A percentile compares a stretch with the other conserved stretches of the same genome.
phyloP scores from a whole-genome alignment of 2,888 invertebrate genomes.

The Conchocele bisecta region DNA sequence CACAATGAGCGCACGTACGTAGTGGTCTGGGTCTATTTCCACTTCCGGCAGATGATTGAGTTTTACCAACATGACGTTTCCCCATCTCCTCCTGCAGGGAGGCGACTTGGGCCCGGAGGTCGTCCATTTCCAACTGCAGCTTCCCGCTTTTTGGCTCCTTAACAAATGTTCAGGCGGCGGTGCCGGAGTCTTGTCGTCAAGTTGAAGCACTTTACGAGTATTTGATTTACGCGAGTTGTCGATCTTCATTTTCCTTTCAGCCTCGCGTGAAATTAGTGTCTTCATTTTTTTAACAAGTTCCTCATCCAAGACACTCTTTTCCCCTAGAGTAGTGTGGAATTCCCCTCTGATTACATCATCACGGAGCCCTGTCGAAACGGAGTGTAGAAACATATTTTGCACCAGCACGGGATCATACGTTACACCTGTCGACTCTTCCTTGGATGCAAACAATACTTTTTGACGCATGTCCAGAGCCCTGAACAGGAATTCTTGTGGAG shows the following conservation, averaged over 20 bases:
- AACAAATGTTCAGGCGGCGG: too few relatives aligned
- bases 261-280: background rate
- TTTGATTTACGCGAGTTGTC: too few relatives aligned
- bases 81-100: background rate
- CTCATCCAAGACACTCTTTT: background rate
- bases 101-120: background rate
- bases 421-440: background rate
- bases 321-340: background rate
- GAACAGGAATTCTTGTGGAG: slow-evolving; percentile 15
- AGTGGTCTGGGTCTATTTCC: background rate
- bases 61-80: too few relatives aligned
- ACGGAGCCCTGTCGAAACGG: slow-evolving; percentile 9
- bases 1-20: background rate
- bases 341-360: slow-evolving; percentile 8
- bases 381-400: slow-evolving; percentile 5
- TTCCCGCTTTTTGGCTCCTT: too few relatives aligned
- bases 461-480: slow-evolving; percentile 18
- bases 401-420: slow-evolving; percentile 5
- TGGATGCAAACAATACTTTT: slow-evolving; percentile 10
- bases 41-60: too few relatives aligned
- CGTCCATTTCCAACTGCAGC: background rate
- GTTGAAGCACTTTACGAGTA: too few relatives aligned
- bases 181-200: too few relatives aligned
- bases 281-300: slow-evolving; percentile 9
- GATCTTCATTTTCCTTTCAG: slow-evolving; percentile 1